phyloP scores from a whole-genome alignment of 2,797 vertebrate species.

The Aphelocoma californica region DNA sequence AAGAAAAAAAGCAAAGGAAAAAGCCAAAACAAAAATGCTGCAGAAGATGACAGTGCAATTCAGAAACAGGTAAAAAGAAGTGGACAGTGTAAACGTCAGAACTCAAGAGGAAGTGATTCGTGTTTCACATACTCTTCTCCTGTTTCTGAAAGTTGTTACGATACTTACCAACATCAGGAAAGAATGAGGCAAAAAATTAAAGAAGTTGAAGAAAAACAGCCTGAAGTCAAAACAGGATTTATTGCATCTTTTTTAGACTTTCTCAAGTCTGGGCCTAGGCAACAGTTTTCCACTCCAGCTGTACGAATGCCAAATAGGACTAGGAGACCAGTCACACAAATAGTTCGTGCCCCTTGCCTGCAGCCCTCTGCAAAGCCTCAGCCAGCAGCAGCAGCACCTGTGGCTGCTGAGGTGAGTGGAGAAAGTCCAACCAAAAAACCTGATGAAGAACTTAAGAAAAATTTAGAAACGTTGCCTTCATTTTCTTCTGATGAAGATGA shows the following conservation, averaged over 20 bases:
- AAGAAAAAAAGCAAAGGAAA: constrained; percentile 88
- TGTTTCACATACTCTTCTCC: constrained; percentile 80
- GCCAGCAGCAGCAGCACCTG: constrained; percentile 64
- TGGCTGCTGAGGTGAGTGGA: constrained; percentile 73
- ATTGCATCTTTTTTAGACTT: constrained; percentile 98
- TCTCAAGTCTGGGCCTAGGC: constrained; percentile 95
- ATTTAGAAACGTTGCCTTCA: constrained; percentile 88
- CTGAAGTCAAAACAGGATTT: constrained; percentile 97
- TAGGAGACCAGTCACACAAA: constrained; percentile 81
- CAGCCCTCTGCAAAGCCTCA: constrained; percentile 79
- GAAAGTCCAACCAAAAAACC: constrained; percentile 82
- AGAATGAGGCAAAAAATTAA: constrained; percentile 96
- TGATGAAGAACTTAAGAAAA: constrained; percentile 90
- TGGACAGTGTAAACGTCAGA: constrained; percentile 86
- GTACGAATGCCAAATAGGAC: constrained; percentile 87
- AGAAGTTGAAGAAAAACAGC: constrained; percentile 98
- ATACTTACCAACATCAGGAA: constrained; percentile 94
- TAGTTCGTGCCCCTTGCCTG: constrained; percentile 77
- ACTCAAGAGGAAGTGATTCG: constrained; percentile 82
- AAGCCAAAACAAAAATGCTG: constrained; percentile 77
- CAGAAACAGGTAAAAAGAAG: constrained; percentile 82
- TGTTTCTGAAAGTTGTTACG: constrained; percentile 80
- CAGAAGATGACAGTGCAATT: constrained; percentile 81
- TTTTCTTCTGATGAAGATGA: constrained; percentile 98
- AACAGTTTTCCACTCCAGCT: constrained; percentile 90